phyloP scores from a whole-genome alignment of 2,888 invertebrate species.

The Cantharis rustica region DNA sequence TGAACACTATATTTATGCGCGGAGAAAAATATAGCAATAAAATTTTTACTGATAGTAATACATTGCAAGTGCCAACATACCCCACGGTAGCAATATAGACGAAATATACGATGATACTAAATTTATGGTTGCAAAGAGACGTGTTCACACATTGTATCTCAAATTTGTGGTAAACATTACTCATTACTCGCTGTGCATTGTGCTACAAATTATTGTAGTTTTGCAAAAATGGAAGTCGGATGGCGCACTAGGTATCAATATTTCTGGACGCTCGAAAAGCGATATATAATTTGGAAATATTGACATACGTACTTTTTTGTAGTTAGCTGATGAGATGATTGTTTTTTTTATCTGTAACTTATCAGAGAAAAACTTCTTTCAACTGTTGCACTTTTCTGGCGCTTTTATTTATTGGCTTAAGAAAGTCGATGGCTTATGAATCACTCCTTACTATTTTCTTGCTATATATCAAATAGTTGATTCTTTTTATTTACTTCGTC shows the following conservation, averaged over 20 bases:
- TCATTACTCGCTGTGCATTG: neutral
- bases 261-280: no score
- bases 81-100: conserved; percentile 12
- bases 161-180: neutral
- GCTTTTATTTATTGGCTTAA: neutral
- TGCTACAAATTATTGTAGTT: neutral
- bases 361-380: neutral
- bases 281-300: neutral
- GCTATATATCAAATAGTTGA: neutral
- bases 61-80: conserved; percentile 26
- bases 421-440: neutral
- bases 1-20: conserved; percentile 22
- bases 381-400: neutral
- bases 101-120: conserved; percentile 19
- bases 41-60: conserved; percentile 22
- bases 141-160: neutral
- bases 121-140: conserved; percentile 18
- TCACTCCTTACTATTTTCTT: neutral
- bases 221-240: neutral
- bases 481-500: neutral
- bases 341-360: neutral
- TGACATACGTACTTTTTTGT: neutral
- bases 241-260: neutral
- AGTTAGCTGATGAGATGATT: neutral
- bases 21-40: conserved; percentile 16